phyloP scores from a whole-genome alignment of 2,888 invertebrate genomes.

The Ephialtes manifestator region DNA sequence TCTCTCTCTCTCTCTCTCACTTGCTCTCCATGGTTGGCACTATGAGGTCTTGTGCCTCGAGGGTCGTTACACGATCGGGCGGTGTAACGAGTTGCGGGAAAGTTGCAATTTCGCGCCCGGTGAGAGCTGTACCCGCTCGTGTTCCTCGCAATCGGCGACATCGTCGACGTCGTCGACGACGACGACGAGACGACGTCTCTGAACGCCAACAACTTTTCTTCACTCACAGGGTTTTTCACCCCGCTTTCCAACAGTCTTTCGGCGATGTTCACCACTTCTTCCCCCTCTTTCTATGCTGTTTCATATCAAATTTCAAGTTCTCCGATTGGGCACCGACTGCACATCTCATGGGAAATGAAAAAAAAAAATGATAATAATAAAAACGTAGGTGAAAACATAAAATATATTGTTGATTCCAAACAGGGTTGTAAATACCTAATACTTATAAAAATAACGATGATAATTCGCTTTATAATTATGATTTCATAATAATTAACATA shows the following conservation, averaged over 20 bases:
- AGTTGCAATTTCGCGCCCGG: conserved; percentile 65
- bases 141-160: conserved; percentile 55
- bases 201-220: conserved; percentile 51
- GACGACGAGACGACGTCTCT: conserved; percentile 29
- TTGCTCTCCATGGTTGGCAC: conserved; percentile 7
- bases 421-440: too few relatives aligned
- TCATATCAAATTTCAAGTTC: conserved; percentile 66
- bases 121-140: conserved; percentile 47
- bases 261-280: background rate
- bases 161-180: conserved; percentile 30
- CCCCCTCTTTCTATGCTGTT: conserved; percentile 30
- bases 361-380: background rate
- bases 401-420: background rate
- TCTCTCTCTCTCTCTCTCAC: background rate
- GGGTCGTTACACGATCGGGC: conserved; percentile 64
- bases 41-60: conserved; percentile 60
- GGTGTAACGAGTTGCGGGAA: conserved; percentile 66
- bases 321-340: conserved; percentile 17
- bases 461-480: too few relatives aligned
- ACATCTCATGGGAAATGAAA: background rate
- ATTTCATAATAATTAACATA: too few relatives aligned
- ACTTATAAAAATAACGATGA: too few relatives aligned
- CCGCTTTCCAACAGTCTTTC: background rate
- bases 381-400: background rate
- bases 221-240: conserved; percentile 48